Base-by-base conservation (phyloP, 2,113 vertebrate genomes). In the Blennius ocellaris region DNA sequence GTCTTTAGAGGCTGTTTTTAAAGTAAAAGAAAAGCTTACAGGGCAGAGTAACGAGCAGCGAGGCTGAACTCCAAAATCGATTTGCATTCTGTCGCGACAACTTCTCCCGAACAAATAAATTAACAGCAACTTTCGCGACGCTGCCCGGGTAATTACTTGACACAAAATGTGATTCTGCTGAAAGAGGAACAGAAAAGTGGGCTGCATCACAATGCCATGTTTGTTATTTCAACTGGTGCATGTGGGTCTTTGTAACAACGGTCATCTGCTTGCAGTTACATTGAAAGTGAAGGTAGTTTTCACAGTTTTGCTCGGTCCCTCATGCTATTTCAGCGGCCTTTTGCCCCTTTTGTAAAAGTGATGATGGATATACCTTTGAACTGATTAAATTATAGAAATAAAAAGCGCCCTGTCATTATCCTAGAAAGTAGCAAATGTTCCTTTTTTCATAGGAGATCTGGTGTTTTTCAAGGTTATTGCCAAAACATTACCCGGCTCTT, bases 141-240 rank as follows among this genome's bases (percentile, higher is more conserved):
- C 65, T 55, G 78, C 45, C 75, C 69, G 67, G 54, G 76, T 83
- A 84, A 90, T 89, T 78, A 73, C 72, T 80, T 75, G 69, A n/a
- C 73, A 86, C 57, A 73, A 71, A 68, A 51, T 61, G 48, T 0
- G 57, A 83, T 70, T 79, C 52, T 82, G 21, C 41, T 78, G 70
- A 49, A 78, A 81, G 78, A 81, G 78, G 76, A 63, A 50, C 41
- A 69, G 43, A 54, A 73, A 78, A 67, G 78, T 74, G 49, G 51
- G 14, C 48, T 39, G 44, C 43, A 12, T 39, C 43, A 57, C 55
- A 50, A 55, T 65, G 56, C 38, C 66, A 83, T 15, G 81, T 85
- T 84, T 88, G 61, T 48, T n/a, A 80, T 76, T 75, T 55, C 73
- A 65, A 58, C 75, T 60, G 81, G 80, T 55, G 70, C 63, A 71